Percentiles rank a stretch among this genome's conserved stretches.
These are phyloP conservation scores for Neodiprion fabricii DNA, from an alignment of 1,140 invertebrate genomes.

Conservation along the genomic window DNA sequence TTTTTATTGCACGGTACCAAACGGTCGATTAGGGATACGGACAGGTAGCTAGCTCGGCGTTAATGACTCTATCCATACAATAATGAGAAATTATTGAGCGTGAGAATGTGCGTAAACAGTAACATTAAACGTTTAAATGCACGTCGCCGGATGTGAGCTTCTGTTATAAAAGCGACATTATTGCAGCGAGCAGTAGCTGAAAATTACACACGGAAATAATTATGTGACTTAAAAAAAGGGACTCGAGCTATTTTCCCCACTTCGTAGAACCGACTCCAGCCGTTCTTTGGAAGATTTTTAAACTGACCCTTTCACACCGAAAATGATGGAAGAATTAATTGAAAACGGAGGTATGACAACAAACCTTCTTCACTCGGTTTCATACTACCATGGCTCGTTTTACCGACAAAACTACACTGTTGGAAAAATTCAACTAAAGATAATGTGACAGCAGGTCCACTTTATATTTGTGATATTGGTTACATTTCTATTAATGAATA, in stretches of 20 bases:
- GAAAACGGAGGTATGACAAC: too few species aligned
- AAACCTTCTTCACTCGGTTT: too few species aligned
- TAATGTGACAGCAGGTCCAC: too few species aligned
- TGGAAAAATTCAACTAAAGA: too few species aligned
- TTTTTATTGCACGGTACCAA: neutral
- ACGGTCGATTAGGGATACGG: neutral
- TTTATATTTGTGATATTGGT: too few species aligned
- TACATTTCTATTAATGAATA: too few species aligned
- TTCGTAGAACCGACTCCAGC: neutral
- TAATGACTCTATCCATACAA: conserved; percentile 3
- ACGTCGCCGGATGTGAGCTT: neutral
- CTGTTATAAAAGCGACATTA: neutral
- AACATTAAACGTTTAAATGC: neutral
- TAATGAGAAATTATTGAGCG: conserved; percentile 1
- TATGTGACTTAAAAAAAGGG: neutral
- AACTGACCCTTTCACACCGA: too few species aligned
- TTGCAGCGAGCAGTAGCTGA: neutral
- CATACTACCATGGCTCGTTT: too few species aligned
- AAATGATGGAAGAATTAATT: too few species aligned
- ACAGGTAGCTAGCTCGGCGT: neutral
- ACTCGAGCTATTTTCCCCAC: neutral
- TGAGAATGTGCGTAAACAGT: conserved; percentile 5
- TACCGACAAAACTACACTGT: too few species aligned
- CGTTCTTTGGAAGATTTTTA: too few species aligned
- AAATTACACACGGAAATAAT: conserved; percentile 4